phyloP scores from a whole-genome alignment of 2,113 vertebrate species.

The Oncorhynchus masou region DNA sequence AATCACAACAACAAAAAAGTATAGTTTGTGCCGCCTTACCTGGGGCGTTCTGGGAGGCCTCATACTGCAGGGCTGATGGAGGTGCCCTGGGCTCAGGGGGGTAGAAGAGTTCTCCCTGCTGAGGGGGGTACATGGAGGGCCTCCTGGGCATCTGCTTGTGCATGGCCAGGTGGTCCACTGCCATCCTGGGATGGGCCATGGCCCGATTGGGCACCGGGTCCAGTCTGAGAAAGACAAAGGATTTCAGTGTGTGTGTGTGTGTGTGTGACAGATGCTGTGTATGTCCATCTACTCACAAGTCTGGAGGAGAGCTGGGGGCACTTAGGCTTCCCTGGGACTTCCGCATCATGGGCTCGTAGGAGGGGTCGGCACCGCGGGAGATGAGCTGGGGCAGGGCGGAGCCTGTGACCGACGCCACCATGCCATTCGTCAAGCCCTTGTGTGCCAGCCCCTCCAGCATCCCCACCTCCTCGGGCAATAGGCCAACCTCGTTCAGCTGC shows the following conservation, averaged over 20 bases:
- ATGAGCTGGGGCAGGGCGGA: conserved; percentile 85
- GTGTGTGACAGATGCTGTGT: too few relatives aligned
- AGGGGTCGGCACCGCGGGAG: conserved; percentile 85
- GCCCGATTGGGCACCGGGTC: conserved; percentile 80
- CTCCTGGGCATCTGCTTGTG: conserved; percentile 85
- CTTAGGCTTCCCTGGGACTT: conserved; percentile 87
- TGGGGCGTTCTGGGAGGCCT: conserved; percentile 82
- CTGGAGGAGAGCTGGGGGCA: conserved; percentile 91
- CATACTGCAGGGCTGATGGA: conserved; percentile 85
- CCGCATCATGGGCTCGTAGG: conserved; percentile 78
- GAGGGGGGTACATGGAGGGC: conserved; percentile 79
- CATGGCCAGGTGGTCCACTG: conserved; percentile 80
- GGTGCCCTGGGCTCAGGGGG: conserved; percentile 81
- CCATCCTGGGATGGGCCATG: conserved; percentile 78
- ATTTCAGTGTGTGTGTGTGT: not conserved
- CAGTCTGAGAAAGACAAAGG: conserved; percentile 68
- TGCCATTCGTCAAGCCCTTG: conserved; percentile 84
- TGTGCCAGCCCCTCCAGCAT: conserved; percentile 84
- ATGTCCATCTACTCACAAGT: conserved; percentile 75
- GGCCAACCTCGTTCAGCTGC: conserved; percentile 83
- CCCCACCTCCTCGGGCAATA: conserved; percentile 85
- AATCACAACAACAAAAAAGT: too few relatives aligned
- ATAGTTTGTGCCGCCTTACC: conserved; percentile 63
- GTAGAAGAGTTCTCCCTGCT: conserved; percentile 85
- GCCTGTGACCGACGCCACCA: conserved; percentile 61